Base-by-base conservation (phyloP, 2,113 vertebrate genomes). In the Tachuris rubrigastra region DNA sequence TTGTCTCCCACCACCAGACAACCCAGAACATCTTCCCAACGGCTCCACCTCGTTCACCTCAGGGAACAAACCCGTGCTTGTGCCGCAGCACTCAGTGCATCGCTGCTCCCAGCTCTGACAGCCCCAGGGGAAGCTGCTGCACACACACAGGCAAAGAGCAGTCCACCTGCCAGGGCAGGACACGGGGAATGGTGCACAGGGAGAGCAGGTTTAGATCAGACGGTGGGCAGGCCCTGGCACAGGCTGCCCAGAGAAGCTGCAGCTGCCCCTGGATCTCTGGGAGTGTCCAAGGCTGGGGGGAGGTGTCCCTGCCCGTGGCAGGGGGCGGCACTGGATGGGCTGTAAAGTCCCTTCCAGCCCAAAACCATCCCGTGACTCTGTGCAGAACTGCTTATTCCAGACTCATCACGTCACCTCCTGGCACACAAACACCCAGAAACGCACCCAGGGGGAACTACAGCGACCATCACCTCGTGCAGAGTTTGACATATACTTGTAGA, bases 311-410 rank as follows among this genome's bases (percentile, higher is more conserved):
- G 41, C 21, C 16, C 47, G 16, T 1, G 25, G 30, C n/a, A 56
- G 10, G 7, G n/a, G 9, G n/a, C 27, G 17, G n/a, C 2, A 46
- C 0, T 2, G 24, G 41, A 37, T 49, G 55, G 10, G 8, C 10
- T 37, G 56, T 33, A 42, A 3, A 7, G 31, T 9, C 25, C 63
- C 14, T 69, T 56, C 41, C 56, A 16, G 42, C 14, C 15, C 41
- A 42, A 42, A 77, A 77, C 5, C 14, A 47, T 15, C 47, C 25
- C 0, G 0, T 12, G 55, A 68, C 15, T 27, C n/a, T 15, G 11
- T 2, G 17, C 7, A 62, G 33, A 49, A 41, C 11, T 31, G 21
- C 21, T 63, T 37, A 56, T 5, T 42, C 33, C 41, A 47, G 46
- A 59, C 41, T 37, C 19, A 60, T 1, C 8, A 0, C 0, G 1